These are phyloP conservation scores for Apotomis capreana DNA, from an alignment of 2,888 invertebrate genomes.

Conservation along the genomic window DNA sequence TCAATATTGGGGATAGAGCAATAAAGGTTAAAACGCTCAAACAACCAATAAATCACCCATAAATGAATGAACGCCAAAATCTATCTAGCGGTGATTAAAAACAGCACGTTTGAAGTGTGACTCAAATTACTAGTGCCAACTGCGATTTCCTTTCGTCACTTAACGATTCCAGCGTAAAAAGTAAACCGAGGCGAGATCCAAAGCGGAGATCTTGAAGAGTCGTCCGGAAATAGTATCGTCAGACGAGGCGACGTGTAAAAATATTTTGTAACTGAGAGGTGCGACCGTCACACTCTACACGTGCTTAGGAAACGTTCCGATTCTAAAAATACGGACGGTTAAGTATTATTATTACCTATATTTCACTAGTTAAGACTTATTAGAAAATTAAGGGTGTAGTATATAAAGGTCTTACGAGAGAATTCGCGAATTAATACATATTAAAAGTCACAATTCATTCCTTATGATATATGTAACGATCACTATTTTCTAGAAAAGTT, in stretches of 20 bases:
- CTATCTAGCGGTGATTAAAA: background rate
- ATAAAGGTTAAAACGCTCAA: too few relatives aligned
- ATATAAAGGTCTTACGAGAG: too few relatives aligned
- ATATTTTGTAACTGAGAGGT: slow-evolving; percentile 71
- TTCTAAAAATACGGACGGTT: slow-evolving; percentile 27
- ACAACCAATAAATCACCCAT: too few relatives aligned
- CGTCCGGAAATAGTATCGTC: slow-evolving; percentile 72
- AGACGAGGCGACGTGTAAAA: slow-evolving; percentile 70
- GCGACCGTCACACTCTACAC: slow-evolving; percentile 50
- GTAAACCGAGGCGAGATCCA: slow-evolving; percentile 56
- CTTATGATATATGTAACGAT: too few relatives aligned
- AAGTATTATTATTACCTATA: background rate
- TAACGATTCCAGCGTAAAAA: slow-evolving; percentile 30
- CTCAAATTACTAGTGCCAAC: slow-evolving; percentile 11
- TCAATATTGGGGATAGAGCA: too few relatives aligned
- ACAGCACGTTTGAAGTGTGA: background rate
- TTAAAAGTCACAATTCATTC: too few relatives aligned
- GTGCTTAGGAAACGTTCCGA: slow-evolving; percentile 24
- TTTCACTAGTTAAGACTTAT: too few relatives aligned
- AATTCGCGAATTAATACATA: too few relatives aligned
- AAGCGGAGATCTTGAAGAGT: slow-evolving; percentile 49
- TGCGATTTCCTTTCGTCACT: slow-evolving; percentile 29
- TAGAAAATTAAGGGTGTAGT: too few relatives aligned
- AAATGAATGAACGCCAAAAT: too few relatives aligned
- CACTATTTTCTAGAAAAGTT: too few relatives aligned